Conservation (phyloP, 2,888 invertebrate genomes). For the Tromatobia lineatoria region DNA sequence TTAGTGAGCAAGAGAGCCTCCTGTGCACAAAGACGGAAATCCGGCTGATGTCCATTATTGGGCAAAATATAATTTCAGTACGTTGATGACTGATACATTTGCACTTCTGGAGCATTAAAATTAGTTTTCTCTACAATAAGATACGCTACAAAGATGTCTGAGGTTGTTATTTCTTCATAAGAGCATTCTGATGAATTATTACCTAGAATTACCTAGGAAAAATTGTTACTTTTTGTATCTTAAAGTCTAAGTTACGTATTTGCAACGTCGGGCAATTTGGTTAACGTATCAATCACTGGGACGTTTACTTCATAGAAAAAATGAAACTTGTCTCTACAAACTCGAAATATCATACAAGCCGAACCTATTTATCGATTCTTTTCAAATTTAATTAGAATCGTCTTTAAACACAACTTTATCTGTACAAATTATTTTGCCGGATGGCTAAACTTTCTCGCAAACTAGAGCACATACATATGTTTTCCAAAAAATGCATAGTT, state of each 20-base stretch:
- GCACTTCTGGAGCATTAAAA: not conserved
- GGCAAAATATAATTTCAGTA: not conserved
- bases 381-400: no score
- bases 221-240: not conserved
- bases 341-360: no score
- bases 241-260: not conserved
- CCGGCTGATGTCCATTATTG: not conserved
- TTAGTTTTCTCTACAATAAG: not conserved
- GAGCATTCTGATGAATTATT: not conserved
- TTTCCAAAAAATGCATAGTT: no score
- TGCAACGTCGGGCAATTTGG: not conserved
- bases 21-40: no score
- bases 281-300: not conserved
- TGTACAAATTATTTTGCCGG: no score
- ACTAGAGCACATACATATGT: no score
- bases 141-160: not conserved
- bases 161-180: slow-evolving; percentile 1
- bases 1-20: not conserved
- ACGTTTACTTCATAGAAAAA: not conserved
- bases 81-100: not conserved
- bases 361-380: no score
- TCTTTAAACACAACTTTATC: no score
- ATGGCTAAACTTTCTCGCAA: no score
- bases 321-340: no score
- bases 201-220: not conserved